Evolutionary conservation across 2,888 invertebrate genomes (phyloP).

Genomic region (Trissoscelio sp.): DNA sequence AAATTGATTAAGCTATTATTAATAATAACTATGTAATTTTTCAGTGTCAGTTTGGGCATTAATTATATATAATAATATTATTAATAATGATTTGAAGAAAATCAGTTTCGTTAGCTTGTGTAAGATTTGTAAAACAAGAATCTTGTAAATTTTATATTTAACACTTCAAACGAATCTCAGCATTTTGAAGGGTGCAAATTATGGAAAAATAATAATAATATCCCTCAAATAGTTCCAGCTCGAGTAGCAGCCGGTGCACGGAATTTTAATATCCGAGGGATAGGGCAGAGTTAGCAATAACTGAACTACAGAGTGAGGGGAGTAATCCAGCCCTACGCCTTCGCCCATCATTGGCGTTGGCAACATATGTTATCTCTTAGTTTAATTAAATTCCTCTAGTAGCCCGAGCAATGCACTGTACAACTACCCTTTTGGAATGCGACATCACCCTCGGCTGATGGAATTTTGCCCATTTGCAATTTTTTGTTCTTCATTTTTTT

Average conservation of each 20-base stretch:
- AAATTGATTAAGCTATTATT: too few relatives aligned
- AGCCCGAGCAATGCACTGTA: conserved; percentile 70
- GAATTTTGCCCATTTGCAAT: conserved; percentile 49
- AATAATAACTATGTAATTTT: too few relatives aligned
- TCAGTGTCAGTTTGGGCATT: too few relatives aligned
- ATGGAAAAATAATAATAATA: conserved; percentile 67
- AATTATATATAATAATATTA: too few relatives aligned
- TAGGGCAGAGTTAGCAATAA: conserved; percentile 80
- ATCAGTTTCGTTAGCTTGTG: too few relatives aligned
- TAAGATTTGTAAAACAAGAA: not conserved
- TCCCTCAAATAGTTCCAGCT: conserved; percentile 58
- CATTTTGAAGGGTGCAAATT: conserved; percentile 55
- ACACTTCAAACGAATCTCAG: conserved; percentile 35
- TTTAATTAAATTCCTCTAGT: conserved; percentile 87
- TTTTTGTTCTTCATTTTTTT: conserved; percentile 30
- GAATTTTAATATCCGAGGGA: conserved; percentile 83
- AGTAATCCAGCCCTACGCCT: conserved; percentile 67
- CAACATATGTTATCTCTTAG: conserved; percentile 84
- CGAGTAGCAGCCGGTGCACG: conserved; percentile 78
- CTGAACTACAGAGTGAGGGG: conserved; percentile 74
- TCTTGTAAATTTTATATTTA: conserved; percentile 6
- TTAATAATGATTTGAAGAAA: too few relatives aligned
- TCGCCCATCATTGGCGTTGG: conserved; percentile 74
- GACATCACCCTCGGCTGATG: conserved; percentile 65
- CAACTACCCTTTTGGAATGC: conserved; percentile 77